Evolutionary conservation across 2,797 vertebrate genomes (phyloP).

Genomic region (Lagodon rhomboides): DNA sequence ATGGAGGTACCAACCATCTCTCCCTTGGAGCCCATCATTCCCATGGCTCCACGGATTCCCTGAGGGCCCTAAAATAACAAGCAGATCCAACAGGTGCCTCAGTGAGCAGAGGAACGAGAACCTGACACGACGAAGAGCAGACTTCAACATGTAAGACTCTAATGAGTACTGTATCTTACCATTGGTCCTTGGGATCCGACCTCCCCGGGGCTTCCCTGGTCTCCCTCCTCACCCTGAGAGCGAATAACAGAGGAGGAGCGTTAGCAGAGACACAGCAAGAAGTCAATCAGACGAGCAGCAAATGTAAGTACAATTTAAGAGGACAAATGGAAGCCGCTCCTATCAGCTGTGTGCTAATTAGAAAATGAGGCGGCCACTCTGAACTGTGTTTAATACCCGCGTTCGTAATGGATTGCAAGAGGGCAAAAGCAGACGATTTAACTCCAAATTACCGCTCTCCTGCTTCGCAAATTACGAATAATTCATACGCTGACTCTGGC

Average conservation of each 20-base stretch:
- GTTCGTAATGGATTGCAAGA: constrained; percentile 48
- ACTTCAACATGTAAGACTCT: not conserved
- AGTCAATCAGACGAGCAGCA: constrained; percentile 18
- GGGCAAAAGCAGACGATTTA: constrained; percentile 52
- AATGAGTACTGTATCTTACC: constrained; percentile 80
- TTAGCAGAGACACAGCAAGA: constrained; percentile 16
- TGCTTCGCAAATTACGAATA: constrained; percentile 60
- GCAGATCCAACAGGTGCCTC: constrained; percentile 37
- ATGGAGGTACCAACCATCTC: constrained; percentile 86
- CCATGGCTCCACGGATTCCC: constrained; percentile 92
- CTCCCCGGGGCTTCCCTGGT: constrained; percentile 92
- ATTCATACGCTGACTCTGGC: constrained; percentile 42
- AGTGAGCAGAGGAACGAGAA: constrained; percentile 18
- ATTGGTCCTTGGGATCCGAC: constrained; percentile 92
- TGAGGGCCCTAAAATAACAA: constrained; percentile 89
- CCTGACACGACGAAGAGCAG: constrained; percentile 1
- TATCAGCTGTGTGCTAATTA: constrained; percentile 55
- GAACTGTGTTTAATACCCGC: constrained; percentile 42
- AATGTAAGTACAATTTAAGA: constrained; percentile 22
- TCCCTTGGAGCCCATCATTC: constrained; percentile 92
- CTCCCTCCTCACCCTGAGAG: constrained; percentile 94
- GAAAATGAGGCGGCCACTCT: constrained; percentile 44
- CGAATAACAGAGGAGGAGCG: constrained; percentile 30
- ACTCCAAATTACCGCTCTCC: constrained; percentile 47
- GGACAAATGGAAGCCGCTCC: constrained; percentile 21